phyloP scores from a whole-genome alignment of 2,797 vertebrate species.

The Sebastiscus albofasciatus region DNA sequence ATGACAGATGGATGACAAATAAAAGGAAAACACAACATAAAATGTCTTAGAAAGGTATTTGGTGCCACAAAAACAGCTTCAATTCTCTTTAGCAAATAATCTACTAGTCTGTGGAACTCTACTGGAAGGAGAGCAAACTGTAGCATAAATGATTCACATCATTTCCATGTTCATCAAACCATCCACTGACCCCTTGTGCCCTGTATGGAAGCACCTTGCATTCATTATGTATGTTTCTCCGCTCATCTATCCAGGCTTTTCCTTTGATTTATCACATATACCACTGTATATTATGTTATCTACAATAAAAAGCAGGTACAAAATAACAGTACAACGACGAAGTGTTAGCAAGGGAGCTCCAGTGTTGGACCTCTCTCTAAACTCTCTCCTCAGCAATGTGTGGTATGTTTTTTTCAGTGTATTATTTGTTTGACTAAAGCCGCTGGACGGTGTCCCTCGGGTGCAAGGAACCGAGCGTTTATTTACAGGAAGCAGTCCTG shows the following conservation, averaged over 20 bases:
- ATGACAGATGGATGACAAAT: neutral
- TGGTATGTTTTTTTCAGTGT: conserved; percentile 2
- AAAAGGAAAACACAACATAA: neutral
- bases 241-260: neutral
- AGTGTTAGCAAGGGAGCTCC: neutral
- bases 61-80: neutral
- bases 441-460: conserved; percentile 17
- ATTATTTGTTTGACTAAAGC: conserved; percentile 36
- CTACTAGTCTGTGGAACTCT: neutral
- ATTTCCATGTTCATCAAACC: neutral
- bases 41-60: neutral
- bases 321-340: neutral
- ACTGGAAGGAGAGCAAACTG: neutral
- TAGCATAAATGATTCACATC: neutral
- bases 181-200: neutral
- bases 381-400: neutral
- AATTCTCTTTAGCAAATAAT: neutral
- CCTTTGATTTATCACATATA: neutral
- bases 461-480: conserved; percentile 29
- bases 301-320: neutral
- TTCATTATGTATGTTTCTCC: neutral
- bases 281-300: neutral
- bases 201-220: neutral
- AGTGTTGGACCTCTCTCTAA: neutral
- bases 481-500: conserved; percentile 52